Conservation (phyloP, 1,140 invertebrate species). For the Contarinia nasturtii region DNA sequence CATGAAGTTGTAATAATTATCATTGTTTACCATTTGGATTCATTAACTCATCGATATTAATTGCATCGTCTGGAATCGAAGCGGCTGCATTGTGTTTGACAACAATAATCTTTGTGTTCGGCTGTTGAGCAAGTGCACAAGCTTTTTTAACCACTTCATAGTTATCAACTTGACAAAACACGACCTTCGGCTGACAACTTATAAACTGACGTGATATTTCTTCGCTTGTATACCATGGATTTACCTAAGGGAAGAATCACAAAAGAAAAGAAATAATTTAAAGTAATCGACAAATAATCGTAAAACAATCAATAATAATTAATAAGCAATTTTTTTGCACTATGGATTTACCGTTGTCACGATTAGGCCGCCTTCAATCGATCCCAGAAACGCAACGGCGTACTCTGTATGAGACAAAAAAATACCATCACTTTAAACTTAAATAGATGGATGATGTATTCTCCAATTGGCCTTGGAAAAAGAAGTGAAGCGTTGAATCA, state of each 20-base stretch:
- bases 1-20: neutral
- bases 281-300: too few species aligned
- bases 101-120: conserved; percentile 34
- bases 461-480: too few species aligned
- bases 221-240: conserved; percentile 66
- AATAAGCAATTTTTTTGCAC: conserved; percentile 63
- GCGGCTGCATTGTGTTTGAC: conserved; percentile 24
- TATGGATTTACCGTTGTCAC: conserved; percentile 62
- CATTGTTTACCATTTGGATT: conserved; percentile 17
- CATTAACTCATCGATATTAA: conserved; percentile 34
- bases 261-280: too few species aligned
- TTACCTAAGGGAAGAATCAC: too few species aligned
- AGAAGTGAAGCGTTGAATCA: too few species aligned
- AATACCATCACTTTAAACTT: too few species aligned
- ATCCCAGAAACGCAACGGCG: conserved; percentile 43
- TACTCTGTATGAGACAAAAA: conserved; percentile 29
- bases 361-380: conserved; percentile 43
- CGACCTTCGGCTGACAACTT: conserved; percentile 38
- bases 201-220: conserved; percentile 46
- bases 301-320: too few species aligned
- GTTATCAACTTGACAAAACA: conserved; percentile 41
- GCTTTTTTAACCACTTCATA: conserved; percentile 27
- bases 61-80: conserved; percentile 25
- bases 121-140: conserved; percentile 20
- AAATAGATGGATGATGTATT: too few species aligned